Conservation (phyloP, 2,113 vertebrate species). For the Chloebia gouldiae region DNA sequence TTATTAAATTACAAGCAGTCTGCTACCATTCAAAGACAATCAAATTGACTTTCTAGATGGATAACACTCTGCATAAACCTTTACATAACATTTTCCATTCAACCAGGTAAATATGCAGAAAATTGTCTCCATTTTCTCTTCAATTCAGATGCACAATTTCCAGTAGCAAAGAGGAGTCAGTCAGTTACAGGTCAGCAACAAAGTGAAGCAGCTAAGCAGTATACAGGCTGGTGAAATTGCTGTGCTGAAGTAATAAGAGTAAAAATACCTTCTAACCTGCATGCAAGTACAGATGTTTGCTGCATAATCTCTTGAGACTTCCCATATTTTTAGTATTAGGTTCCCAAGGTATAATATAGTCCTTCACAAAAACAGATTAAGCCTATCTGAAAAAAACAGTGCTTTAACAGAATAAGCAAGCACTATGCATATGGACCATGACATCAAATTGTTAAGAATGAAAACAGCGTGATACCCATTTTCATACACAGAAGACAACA, state of each 20-base stretch:
- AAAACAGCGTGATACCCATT: not conserved
- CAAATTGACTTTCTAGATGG: not conserved
- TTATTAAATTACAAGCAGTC: slow-evolving; percentile 29
- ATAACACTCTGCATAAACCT: not conserved
- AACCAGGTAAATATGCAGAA: not conserved
- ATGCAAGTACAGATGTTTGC: not conserved
- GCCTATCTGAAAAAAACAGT: not conserved
- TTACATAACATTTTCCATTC: not conserved
- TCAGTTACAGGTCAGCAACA: not conserved
- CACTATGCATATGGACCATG: not conserved
- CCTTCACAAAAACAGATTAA: not conserved
- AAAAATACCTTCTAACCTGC: not conserved
- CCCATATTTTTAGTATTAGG: not conserved
- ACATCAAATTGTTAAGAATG: not conserved
- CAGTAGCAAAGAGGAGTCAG: not conserved
- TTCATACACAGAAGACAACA: not conserved
- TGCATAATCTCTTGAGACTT: not conserved
- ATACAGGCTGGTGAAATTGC: not conserved
- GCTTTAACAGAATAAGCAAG: not conserved
- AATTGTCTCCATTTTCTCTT: not conserved
- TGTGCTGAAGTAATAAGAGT: not conserved
- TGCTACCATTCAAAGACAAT: not conserved
- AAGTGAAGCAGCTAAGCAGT: not conserved
- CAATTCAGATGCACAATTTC: not conserved
- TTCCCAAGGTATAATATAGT: not conserved